Conservation (phyloP, 2,113 vertebrate species). For the Nerophis lumbriciformis region DNA sequence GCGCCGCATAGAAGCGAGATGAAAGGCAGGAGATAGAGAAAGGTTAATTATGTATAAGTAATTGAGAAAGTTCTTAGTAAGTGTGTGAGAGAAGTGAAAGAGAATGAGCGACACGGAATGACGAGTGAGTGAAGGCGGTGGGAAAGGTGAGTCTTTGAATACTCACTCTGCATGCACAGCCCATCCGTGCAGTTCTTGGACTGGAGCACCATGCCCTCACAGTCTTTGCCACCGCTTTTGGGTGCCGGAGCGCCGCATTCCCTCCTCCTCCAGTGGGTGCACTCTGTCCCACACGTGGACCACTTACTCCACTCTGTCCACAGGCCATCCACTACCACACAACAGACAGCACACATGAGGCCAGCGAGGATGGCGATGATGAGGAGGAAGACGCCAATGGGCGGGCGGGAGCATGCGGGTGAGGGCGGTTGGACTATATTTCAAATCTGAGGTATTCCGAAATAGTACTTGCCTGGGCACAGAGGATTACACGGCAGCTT, state of each 20-base stretch:
- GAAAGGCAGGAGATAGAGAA: not conserved
- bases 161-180: constrained; percentile 98
- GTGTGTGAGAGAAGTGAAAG: constrained; percentile 34
- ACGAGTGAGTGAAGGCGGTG: constrained; percentile 54
- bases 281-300: constrained; percentile 96
- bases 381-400: not conserved
- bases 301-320: constrained; percentile 99
- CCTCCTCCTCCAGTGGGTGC: constrained; percentile 93
- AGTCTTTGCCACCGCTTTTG: constrained; percentile 95
- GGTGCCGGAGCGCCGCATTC: constrained; percentile 87
- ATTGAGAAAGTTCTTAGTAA: too few species aligned
- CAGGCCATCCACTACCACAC: constrained; percentile 87
- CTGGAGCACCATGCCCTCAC: constrained; percentile 90
- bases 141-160: constrained; percentile 12
- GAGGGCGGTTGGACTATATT: too few species aligned
- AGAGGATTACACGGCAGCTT: constrained; percentile 89
- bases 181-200: constrained; percentile 98
- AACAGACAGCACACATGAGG: constrained; percentile 48
- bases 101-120: constrained; percentile 39
- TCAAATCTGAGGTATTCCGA: too few species aligned
- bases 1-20: not conserved
- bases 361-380: constrained; percentile 14
- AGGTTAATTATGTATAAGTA: constrained; percentile 23
- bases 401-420: not conserved
- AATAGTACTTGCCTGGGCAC: constrained; percentile 80